Base-by-base conservation (phyloP, 2,888 invertebrate genomes). In the Agrotis exclamationis region DNA sequence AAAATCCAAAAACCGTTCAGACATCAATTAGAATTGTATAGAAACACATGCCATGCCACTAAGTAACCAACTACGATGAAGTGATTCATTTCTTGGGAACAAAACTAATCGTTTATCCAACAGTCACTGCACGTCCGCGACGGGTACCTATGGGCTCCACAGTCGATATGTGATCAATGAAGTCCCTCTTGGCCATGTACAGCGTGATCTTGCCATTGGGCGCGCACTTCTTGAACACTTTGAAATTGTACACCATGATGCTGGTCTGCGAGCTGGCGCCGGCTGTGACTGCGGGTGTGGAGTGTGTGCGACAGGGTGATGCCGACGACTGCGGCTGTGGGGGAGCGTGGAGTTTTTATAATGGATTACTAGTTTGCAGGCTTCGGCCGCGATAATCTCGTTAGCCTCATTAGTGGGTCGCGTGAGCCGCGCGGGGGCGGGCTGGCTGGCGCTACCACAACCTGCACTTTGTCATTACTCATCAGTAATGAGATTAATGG, bases 201-300 rank as follows among this genome's bases (percentile, higher is more conserved):
- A 99, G 95, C 53, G 98, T 98, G 86, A 99, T 94, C 96, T 98
- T 98, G 81, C 98, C 98, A 93, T 99, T 99, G 60, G 99, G 98
- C 54, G 98, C 98, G 89, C 97, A 97, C 96, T 99, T 99, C 95
- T 99, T 99, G 94, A 98, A 99, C 90, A 99, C 99, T 94, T 98
- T 98, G 93, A 98, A 98, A 92, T 98, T 98, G 89, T 97, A 98
- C 91, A 98, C 99, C 99, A 99, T 99, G 79, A 92, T 97, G 88
- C 33, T 65, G 60, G 18, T 33, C 47, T 45, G 45, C 20, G 66
- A 20, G 48, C 47, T 65, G 60, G n/a, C 47, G 48, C 24, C 63
- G 33, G 45, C 7, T 63, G 47, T 18, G 22, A 54, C 51, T 51
- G 66, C 11, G 45, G 6, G 47, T 50, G 16, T 39, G 24, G 44